These are phyloP conservation scores for Dermolepida albohirtum DNA, from an alignment of 2,888 invertebrate species.

Conservation along the genomic window DNA sequence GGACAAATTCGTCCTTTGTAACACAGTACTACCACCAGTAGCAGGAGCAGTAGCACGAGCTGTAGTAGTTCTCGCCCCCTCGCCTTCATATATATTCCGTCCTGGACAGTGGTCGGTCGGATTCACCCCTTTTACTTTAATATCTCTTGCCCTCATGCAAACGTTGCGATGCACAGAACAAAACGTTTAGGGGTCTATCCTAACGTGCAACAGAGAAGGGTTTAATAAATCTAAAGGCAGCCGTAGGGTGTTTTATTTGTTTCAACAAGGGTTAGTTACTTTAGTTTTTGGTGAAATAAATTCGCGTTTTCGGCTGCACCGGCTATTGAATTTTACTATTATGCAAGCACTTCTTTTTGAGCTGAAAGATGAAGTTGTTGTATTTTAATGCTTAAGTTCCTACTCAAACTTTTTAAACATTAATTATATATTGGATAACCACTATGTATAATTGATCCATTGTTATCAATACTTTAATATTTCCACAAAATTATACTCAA, in stretches of 20 bases:
- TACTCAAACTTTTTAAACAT: no score
- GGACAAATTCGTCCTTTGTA: constrained; percentile 38
- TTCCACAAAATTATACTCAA: no score
- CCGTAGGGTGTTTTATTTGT: constrained; percentile 37
- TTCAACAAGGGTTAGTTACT: constrained; percentile 36
- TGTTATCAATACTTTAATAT: no score
- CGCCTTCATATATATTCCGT: constrained; percentile 52
- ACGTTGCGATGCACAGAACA: constrained; percentile 35
- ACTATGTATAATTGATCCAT: no score
- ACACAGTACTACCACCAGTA: constrained; percentile 15
- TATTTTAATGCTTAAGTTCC: no score
- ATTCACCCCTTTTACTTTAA: constrained; percentile 57
- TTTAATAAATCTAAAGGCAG: constrained; percentile 36
- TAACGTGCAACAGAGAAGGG: constrained; percentile 37
- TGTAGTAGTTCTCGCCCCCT: constrained; percentile 60
- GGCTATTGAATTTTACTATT: constrained; percentile 28
- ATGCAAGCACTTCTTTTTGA: background rate
- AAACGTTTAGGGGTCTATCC: constrained; percentile 12
- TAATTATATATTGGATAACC: no score
- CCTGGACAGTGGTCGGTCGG: constrained; percentile 52
- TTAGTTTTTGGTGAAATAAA: constrained; percentile 34
- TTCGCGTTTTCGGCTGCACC: constrained; percentile 24
- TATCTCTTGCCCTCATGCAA: constrained; percentile 41
- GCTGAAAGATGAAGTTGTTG: no score
- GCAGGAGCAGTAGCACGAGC: constrained; percentile 17